Conservation (phyloP, 2,888 invertebrate genomes). For the Melinaea menophilus region DNA sequence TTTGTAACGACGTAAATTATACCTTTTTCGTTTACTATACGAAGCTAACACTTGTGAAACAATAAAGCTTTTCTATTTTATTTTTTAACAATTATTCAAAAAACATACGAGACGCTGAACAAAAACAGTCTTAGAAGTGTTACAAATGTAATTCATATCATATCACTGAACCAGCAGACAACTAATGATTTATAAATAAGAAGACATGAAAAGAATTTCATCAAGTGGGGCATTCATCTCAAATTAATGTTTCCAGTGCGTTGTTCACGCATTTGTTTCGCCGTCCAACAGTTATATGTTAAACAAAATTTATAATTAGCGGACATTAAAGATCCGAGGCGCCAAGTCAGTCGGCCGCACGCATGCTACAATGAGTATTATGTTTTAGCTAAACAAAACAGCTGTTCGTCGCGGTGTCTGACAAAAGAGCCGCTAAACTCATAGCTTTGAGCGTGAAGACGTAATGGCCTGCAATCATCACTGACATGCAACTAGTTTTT, state of each 20-base stretch:
- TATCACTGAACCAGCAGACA: constrained; percentile 2
- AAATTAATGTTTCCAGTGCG: constrained; percentile 30
- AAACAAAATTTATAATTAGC: constrained; percentile 47
- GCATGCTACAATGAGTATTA: constrained; percentile 32
- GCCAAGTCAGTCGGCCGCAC: constrained; percentile 38
- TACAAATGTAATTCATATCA: not conserved
- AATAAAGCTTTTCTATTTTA: not conserved
- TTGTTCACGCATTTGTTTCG: constrained; percentile 40
- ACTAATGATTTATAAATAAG: constrained; percentile 7
- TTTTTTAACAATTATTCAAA: not conserved
- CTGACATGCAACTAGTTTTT: too few relatives aligned
- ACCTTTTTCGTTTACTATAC: not conserved
- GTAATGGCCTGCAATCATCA: too few relatives aligned
- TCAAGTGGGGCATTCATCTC: constrained; percentile 35
- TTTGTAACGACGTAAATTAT: constrained; percentile 4
- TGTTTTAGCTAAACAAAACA: constrained; percentile 28
- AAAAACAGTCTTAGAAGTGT: not conserved
- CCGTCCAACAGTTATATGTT: constrained; percentile 42
- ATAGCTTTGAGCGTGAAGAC: too few relatives aligned
- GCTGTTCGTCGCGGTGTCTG: constrained; percentile 9
- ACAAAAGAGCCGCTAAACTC: constrained; percentile 14
- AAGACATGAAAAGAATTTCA: constrained; percentile 28
- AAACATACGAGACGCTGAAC: not conserved
- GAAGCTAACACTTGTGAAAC: not conserved
- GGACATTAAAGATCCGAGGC: constrained; percentile 44